Conservation (phyloP, 1,140 invertebrate genomes). For the Pectinophora gossypiella region DNA sequence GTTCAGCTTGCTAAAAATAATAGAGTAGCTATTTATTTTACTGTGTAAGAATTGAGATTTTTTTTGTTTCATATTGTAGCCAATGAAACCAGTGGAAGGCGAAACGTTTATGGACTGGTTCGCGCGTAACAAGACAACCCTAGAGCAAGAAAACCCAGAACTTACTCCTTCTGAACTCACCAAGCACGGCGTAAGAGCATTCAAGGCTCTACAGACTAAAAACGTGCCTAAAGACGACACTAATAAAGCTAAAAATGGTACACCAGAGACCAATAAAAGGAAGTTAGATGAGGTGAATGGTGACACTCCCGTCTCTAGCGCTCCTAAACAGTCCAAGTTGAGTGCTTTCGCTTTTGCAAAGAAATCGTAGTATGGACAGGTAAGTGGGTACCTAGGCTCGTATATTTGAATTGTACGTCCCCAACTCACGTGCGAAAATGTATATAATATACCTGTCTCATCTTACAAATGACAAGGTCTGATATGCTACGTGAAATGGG, state of each 20-base stretch:
- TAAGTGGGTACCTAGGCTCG: too few relatives aligned
- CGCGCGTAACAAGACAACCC: slow-evolving; percentile 68
- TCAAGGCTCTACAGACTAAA: slow-evolving; percentile 63
- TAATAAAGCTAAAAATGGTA: slow-evolving; percentile 1
- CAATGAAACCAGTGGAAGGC: slow-evolving; percentile 35
- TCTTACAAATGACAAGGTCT: too few relatives aligned
- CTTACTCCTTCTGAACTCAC: slow-evolving; percentile 73
- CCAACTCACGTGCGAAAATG: too few relatives aligned
- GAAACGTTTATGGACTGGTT: slow-evolving; percentile 78
- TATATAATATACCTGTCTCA: too few relatives aligned
- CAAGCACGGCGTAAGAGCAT: slow-evolving; percentile 73
- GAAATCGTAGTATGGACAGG: slow-evolving; percentile 43
- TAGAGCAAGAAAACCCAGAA: slow-evolving; percentile 76
- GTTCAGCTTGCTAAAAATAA: too few relatives aligned
- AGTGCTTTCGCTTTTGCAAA: slow-evolving; percentile 70
- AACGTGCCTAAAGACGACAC: slow-evolving; percentile 15
- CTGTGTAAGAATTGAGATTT: too few relatives aligned
- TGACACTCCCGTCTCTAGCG: slow-evolving; percentile 30
- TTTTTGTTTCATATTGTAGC: slow-evolving; percentile 28
- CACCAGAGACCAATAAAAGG: slow-evolving; percentile 40
- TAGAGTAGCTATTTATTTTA: too few relatives aligned
- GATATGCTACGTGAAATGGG: too few relatives aligned
- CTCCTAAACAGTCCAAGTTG: slow-evolving; percentile 68
- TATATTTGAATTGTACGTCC: too few relatives aligned
- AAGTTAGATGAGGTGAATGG: slow-evolving; percentile 48